Evolutionary conservation across 2,113 vertebrate genomes (phyloP), one percentile per base, ranked within the genome.

Genomic region (Labrus mixtus): DNA sequence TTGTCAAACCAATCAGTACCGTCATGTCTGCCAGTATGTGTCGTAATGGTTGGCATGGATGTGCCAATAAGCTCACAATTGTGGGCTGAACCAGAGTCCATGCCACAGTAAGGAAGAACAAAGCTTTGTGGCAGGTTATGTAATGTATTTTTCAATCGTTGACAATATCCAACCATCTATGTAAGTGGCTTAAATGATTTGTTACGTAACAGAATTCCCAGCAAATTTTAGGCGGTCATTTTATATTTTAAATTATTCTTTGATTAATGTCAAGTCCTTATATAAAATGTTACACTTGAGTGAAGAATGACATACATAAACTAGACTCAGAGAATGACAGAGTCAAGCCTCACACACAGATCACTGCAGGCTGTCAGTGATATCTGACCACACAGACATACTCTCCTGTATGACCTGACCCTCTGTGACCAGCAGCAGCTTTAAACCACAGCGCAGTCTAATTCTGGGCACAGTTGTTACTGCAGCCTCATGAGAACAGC

Each of bases 381-480:
- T 48, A 86, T 81, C 71, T 76, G 59, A 81, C 41, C 78, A 60
- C 7, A 10, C 23, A 55, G 68, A 36, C 39, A 0, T 71, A 43
- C 58, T 73, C 67, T 59, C 1, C 20, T 67, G 76, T 64, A 67
- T 33, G 59, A 39, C 46, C 65, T 17, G 13, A 65, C 64, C 36
- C 29, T 39, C 58, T 66, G 63, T 67, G 60, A 67, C 59, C 37
- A 43, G 68, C 46, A 6, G 64, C 72, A 11, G 68, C 64, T 73
- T 76, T 76, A 20, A 68, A 54, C 55, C 29, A 23, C 3, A 3
- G 33, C 20, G 12, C 36, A 15, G 48, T 80, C 79, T 83, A 80
- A 78, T 78, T 78, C 57, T 81, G 22, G 61, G 75, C 50, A 9
- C 36, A 22, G 39, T 36, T 41, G 17, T 51, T 33, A 36, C 62